Evolutionary conservation across 2,113 vertebrate species (phyloP).

Genomic region (Rhizomys pruinosus): DNA sequence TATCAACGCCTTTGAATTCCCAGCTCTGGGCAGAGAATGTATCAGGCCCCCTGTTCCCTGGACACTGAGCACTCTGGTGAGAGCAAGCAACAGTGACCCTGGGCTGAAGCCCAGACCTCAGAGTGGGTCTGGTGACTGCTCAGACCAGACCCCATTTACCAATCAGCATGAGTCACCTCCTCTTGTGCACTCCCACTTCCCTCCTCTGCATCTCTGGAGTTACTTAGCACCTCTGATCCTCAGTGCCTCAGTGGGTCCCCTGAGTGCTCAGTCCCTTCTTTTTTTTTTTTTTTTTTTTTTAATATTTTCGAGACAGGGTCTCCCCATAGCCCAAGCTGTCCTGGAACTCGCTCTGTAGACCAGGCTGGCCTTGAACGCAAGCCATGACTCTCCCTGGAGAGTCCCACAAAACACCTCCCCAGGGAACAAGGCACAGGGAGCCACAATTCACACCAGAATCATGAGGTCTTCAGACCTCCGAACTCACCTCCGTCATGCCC

Average conservation of each 20-base stretch:
- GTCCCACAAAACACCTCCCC: background rate
- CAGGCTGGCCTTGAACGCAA: too few relatives aligned
- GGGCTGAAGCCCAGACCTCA: background rate
- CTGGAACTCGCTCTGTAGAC: too few relatives aligned
- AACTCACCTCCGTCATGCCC: background rate
- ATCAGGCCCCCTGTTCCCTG: too few relatives aligned
- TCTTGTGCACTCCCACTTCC: fast-evolving
- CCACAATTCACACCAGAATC: background rate
- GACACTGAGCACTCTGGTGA: background rate
- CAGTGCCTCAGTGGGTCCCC: too few relatives aligned
- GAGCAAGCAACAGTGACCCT: background rate
- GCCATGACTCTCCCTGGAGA: background rate
- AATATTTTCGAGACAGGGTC: too few relatives aligned
- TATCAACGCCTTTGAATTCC: background rate
- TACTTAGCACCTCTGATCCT: background rate
- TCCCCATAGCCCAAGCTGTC: too few relatives aligned
- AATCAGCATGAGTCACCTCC: background rate
- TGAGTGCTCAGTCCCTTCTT: too few relatives aligned
- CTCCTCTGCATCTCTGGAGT: background rate
- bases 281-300: too few relatives aligned
- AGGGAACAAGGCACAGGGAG: background rate
- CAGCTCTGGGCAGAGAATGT: background rate
- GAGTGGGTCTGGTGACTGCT: background rate
- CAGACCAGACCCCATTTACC: background rate
- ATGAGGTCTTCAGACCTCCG: background rate